phyloP scores from a whole-genome alignment of 64 coral and sea anemone genomes.

The Actinia tenebrosa region DNA sequence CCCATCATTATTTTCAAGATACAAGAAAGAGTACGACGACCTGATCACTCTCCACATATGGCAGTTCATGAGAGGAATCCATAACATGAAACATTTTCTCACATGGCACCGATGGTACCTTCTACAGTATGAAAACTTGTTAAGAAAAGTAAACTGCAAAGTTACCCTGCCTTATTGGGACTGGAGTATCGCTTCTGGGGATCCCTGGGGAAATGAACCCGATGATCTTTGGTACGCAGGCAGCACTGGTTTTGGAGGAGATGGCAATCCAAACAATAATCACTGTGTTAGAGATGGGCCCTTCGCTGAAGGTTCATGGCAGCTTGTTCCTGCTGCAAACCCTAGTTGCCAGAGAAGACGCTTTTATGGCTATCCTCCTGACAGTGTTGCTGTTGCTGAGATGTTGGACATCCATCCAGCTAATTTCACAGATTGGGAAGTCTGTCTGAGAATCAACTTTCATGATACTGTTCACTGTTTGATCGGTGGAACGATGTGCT shows the following conservation, averaged over 20 bases:
- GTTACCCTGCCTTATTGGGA: conserved; percentile 41
- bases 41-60: conserved; percentile 10
- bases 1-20: not conserved
- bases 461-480: conserved; percentile 22
- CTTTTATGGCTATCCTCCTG: conserved; percentile 26
- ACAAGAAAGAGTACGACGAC: not conserved
- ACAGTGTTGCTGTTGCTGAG: conserved; percentile 16
- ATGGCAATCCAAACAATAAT: not conserved
- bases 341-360: not conserved
- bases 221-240: not conserved
- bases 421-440: conserved; percentile 12
- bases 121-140: conserved; percentile 23
- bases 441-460: not conserved
- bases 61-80: conserved; percentile 17
- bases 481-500: conserved; percentile 36
- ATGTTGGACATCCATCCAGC: not conserved
- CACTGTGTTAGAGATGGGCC: not conserved
- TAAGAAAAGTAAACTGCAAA: conserved; percentile 26
- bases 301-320: not conserved
- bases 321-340: not conserved
- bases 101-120: conserved; percentile 38
- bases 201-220: conserved; percentile 9
- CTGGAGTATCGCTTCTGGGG: conserved; percentile 21
- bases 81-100: conserved; percentile 20
- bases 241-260: conserved; percentile 19